Evolutionary conservation across 2,888 invertebrate genomes (phyloP).

Genomic region (Colletes collaris): DNA sequence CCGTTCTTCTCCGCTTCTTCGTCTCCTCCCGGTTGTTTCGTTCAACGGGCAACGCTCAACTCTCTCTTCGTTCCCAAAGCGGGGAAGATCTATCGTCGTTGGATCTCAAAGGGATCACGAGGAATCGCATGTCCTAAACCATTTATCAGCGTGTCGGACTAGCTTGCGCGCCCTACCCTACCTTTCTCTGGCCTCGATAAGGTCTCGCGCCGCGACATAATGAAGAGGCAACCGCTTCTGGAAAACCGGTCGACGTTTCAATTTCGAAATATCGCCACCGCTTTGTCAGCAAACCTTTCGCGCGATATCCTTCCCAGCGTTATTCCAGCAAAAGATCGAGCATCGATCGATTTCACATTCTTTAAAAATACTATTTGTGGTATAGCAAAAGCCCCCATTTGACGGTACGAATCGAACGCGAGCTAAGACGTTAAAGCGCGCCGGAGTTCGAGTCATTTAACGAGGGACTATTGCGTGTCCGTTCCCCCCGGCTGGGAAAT

Average conservation of each 20-base stretch:
- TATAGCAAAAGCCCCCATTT: too few species aligned
- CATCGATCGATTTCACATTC: too few species aligned
- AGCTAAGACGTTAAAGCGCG: too few species aligned
- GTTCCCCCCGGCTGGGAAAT: slow-evolving; percentile 5
- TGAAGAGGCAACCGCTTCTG: slow-evolving; percentile 66
- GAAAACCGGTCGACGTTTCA: slow-evolving; percentile 66
- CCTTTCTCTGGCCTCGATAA: slow-evolving; percentile 53
- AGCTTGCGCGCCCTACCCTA: slow-evolving; percentile 55
- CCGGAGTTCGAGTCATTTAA: too few species aligned
- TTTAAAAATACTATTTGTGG: too few species aligned
- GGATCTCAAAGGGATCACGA: slow-evolving; percentile 65
- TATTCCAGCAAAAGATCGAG: too few species aligned
- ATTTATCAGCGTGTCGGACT: slow-evolving; percentile 68
- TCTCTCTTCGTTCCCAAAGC: slow-evolving; percentile 58
- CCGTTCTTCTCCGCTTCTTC: slow-evolving; percentile 43
- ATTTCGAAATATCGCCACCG: slow-evolving; percentile 60
- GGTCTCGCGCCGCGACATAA: slow-evolving; percentile 60
- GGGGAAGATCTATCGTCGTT: slow-evolving; percentile 65
- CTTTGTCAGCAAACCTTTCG: not conserved
- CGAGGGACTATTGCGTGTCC: too few species aligned
- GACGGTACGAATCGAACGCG: too few species aligned
- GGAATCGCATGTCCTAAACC: slow-evolving; percentile 71
- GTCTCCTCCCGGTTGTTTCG: slow-evolving; percentile 32
- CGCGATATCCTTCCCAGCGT: slow-evolving; percentile 17
- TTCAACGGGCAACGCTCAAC: slow-evolving; percentile 30